Evolutionary conservation across 1,140 invertebrate genomes (phyloP).

Genomic region (Littorina saxatilis): DNA sequence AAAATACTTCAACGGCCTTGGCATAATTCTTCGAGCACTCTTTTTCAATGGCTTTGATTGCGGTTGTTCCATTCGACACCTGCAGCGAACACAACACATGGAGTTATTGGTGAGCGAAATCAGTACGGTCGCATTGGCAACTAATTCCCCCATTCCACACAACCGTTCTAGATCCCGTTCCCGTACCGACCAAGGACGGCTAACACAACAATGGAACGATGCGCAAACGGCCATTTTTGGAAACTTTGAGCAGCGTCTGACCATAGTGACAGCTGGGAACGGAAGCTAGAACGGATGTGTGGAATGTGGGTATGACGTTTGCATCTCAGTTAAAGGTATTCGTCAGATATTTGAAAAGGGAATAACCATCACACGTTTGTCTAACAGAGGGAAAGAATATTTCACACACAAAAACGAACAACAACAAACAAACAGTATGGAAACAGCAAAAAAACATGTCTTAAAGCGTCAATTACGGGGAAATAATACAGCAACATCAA

Average conservation of each 20-base stretch:
- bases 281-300: too few relatives aligned
- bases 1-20: conserved; percentile 35
- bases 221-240: neutral
- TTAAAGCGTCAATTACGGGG: neutral
- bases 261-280: neutral
- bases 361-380: too few relatives aligned
- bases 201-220: neutral
- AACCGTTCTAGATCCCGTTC: neutral
- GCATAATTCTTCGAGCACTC: conserved; percentile 44
- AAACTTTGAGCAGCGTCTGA: neutral
- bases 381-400: too few relatives aligned
- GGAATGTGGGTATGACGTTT: too few relatives aligned
- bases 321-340: too few relatives aligned
- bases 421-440: neutral
- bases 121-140: too few relatives aligned
- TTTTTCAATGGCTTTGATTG: conserved; percentile 31
- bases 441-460: neutral
- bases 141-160: too few relatives aligned
- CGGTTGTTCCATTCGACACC: conserved; percentile 41
- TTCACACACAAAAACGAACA: neutral
- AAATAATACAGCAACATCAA: neutral
- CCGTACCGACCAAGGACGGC: neutral
- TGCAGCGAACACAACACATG: neutral
- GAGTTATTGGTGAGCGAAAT: too few relatives aligned
- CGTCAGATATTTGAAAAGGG: too few relatives aligned